Evolutionary conservation across 2,888 invertebrate genomes (phyloP).

Genomic region (Diogma glabrata): DNA sequence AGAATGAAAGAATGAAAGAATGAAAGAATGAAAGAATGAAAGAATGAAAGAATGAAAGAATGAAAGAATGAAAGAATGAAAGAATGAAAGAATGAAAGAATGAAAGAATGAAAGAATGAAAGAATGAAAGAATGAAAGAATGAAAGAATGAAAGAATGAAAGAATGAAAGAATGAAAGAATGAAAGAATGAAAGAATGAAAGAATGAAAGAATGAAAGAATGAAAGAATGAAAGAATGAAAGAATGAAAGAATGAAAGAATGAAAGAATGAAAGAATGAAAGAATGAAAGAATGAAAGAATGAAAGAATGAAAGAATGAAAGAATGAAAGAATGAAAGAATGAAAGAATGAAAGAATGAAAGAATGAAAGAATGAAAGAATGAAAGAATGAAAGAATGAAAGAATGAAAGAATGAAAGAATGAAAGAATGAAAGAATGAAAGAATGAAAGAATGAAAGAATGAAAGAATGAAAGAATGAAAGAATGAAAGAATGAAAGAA

Average conservation of each 20-base stretch:
- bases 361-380: neutral
- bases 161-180: neutral
- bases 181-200: neutral
- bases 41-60: neutral
- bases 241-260: neutral
- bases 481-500: neutral
- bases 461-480: neutral
- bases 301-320: neutral
- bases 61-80: neutral
- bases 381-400: neutral
- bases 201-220: neutral
- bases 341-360: neutral
- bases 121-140: neutral
- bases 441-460: neutral
- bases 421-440: too few relatives aligned
- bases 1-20: neutral
- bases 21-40: neutral
- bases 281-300: neutral
- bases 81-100: neutral
- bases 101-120: neutral
- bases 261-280: neutral
- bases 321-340: neutral
- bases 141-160: neutral
- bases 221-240: neutral
- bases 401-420: neutral